phyloP scores from a whole-genome alignment of 1,140 invertebrate species.

The Sycobia sp. region DNA sequence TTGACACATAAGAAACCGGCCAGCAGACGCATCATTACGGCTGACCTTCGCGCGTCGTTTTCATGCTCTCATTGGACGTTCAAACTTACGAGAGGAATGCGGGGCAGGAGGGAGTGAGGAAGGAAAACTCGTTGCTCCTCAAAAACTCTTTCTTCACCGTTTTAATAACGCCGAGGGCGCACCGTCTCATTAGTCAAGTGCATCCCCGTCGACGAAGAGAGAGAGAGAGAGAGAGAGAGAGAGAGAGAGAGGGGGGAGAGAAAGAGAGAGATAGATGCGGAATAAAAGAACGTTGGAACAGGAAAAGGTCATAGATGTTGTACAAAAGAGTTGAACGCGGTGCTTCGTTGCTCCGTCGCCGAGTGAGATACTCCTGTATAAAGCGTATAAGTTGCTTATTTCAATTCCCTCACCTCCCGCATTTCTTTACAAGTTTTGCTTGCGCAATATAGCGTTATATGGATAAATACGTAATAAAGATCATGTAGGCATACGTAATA shows the following conservation, averaged over 20 bases:
- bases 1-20: constrained; percentile 63
- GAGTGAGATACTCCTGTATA: too few species aligned
- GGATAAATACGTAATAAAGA: too few species aligned
- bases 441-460: too few species aligned
- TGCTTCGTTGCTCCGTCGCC: too few species aligned
- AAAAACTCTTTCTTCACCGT: constrained; percentile 62
- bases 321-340: too few species aligned
- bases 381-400: too few species aligned
- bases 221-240: background rate
- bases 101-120: constrained; percentile 42
- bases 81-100: constrained; percentile 48
- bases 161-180: constrained; percentile 62
- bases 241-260: background rate
- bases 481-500: too few species aligned
- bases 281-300: too few species aligned
- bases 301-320: too few species aligned
- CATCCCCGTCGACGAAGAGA: background rate
- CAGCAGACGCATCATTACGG: constrained; percentile 61
- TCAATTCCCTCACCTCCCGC: too few species aligned
- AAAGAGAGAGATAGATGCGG: background rate
- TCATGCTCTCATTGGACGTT: too few species aligned
- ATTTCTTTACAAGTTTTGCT: too few species aligned
- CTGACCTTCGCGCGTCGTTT: constrained; percentile 1
- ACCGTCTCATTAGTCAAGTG: constrained; percentile 63
- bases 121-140: constrained; percentile 36